Evolutionary conservation across 37 sponge, comb jelly and placozoan genomes (phyloP), one percentile per base, ranked within the genome.

Genomic region (Halisarca cf. caerulea): DNA sequence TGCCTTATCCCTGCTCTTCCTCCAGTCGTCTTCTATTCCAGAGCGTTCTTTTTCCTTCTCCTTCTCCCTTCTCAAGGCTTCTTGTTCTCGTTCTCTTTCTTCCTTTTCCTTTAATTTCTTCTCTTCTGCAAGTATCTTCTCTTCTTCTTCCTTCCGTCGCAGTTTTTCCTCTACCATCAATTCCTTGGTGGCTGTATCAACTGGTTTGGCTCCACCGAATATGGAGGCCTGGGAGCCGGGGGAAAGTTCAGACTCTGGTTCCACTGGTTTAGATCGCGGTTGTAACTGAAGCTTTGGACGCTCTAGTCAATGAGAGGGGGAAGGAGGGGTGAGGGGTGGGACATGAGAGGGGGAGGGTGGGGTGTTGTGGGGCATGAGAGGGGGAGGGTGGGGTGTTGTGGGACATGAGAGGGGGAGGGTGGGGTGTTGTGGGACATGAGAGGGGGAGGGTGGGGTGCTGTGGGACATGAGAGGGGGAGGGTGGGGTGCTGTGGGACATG

Each of bases 181-280:
- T 78, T 97, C 98, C 27, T 70, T 82, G 1, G 87, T 79, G 32
- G 92, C 88, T 17, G 98, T 97, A 70, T 97, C 98, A 35, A 97
- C 98, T 44, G 98, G 98, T 51, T 84, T 88, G 54, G 98, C 98
- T 21, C 86, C 88, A 3, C 98, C 98, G 89, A 97, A 97, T 82
- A 97, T 94, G 43, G 91, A 84, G 34, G 69, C 34, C 25, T 54
- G 45, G 32, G 82, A 25, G 0, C 43, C 66, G 9, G 32, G 77
- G 1, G 58, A 36, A 59, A 38, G 40, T 30, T 86, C 84, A 0
- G 35, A n/a, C 0, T 75, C 83, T 17, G 60, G n/a, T 30, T 77
- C 81, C 11, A 44, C 20, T 3, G 89, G 89, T 35, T 90, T 88
- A 39, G 81, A 66, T 4, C 92, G 84, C 24, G 95, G 95, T 41